Conservation (phyloP, 2,888 invertebrate species). For the Tribolium freemani region DNA sequence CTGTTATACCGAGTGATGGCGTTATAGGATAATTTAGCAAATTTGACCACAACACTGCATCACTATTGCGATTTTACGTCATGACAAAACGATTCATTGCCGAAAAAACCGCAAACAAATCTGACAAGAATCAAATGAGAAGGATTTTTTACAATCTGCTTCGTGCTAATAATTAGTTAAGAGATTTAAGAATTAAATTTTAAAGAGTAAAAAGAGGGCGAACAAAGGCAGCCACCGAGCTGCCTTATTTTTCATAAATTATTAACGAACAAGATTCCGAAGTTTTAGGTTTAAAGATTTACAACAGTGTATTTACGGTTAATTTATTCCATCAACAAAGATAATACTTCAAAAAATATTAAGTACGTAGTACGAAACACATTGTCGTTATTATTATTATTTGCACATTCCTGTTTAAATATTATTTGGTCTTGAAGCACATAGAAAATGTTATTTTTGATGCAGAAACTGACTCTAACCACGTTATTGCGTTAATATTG, state of each 20-base stretch:
- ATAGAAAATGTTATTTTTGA: no score
- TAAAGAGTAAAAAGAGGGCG: not conserved
- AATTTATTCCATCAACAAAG: not conserved
- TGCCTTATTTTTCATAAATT: not conserved
- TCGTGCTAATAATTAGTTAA: not conserved
- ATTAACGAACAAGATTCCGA: not conserved
- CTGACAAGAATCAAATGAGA: not conserved
- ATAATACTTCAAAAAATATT: no score
- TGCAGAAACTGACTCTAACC: no score
- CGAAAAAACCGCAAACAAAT: constrained; percentile 3
- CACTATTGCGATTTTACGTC: not conserved
- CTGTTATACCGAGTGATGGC: constrained; percentile 24
- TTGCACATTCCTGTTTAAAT: no score
- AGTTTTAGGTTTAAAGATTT: not conserved
- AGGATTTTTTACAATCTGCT: not conserved
- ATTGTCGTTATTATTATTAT: no score
- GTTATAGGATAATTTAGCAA: constrained; percentile 32
- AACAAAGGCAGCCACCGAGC: not conserved
- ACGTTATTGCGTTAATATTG: no score
- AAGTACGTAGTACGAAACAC: no score
- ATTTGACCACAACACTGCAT: constrained; percentile 17
- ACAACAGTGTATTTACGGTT: not conserved
- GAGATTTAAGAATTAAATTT: not conserved
- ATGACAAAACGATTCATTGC: not conserved
- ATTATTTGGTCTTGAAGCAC: no score